Conservation (phyloP, 2,797 vertebrate species). For the Philypnodon macrostomus region DNA sequence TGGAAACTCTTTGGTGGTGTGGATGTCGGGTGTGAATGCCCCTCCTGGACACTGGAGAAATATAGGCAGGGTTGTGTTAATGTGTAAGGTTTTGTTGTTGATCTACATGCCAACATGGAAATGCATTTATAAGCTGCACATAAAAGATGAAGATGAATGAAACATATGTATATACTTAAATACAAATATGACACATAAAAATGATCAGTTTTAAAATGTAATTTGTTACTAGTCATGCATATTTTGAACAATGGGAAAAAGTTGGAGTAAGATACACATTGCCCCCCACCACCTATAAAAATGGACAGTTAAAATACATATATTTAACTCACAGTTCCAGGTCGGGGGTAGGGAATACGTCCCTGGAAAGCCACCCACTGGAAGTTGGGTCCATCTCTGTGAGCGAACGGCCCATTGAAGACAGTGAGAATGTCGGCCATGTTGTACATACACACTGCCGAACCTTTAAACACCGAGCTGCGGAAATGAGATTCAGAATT, state of each 20-base stretch:
- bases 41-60: slow-evolving; percentile 89
- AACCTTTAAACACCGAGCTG: slow-evolving; percentile 97
- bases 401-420: slow-evolving; percentile 96
- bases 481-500: slow-evolving; percentile 36
- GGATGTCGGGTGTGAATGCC: slow-evolving; percentile 91
- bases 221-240: no score
- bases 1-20: slow-evolving; percentile 94
- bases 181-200: no score
- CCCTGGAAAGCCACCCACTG: slow-evolving; percentile 96
- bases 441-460: slow-evolving; percentile 94
- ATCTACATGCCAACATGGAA: no score
- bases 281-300: no score
- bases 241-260: no score
- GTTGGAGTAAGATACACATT: no score
- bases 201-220: no score
- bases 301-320: no score
- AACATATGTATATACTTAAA: no score
- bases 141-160: no score
- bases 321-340: slow-evolving; percentile 97
- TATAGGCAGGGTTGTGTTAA: background rate
- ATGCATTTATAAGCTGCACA: no score
- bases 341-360: slow-evolving; percentile 92
- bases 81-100: no score
- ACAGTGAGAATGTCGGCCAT: slow-evolving; percentile 95
- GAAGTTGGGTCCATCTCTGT: slow-evolving; percentile 94